These are phyloP conservation scores for Herpailurus yagouaroundi DNA, from an alignment of 2,113 vertebrate species.

Conservation along the genomic window DNA sequence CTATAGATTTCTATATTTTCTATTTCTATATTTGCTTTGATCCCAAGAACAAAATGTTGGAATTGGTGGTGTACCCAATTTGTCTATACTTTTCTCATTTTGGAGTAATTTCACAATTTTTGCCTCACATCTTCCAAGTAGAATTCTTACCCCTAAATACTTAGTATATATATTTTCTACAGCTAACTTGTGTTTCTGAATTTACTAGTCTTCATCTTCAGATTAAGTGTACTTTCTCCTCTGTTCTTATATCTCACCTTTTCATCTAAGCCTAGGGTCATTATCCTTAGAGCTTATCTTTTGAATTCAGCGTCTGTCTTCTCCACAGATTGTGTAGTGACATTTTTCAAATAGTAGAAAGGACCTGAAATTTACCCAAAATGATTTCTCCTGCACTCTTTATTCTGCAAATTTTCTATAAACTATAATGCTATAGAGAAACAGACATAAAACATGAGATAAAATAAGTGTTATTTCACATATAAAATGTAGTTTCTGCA, in stretches of 20 bases:
- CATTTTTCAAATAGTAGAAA: not conserved
- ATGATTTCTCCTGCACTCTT: not conserved
- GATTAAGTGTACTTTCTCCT: not conserved
- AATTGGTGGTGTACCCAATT: not conserved
- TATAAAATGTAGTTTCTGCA: not conserved
- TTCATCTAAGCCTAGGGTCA: not conserved
- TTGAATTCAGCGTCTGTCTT: not conserved
- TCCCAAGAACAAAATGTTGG: not conserved
- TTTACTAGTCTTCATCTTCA: not conserved
- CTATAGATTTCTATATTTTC: not conserved
- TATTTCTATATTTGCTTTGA: not conserved
- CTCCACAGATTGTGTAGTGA: not conserved
- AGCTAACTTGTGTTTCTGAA: not conserved
- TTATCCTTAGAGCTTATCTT: not conserved
- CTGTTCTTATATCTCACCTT: not conserved
- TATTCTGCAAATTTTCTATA: not conserved
- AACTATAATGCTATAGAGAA: not conserved
- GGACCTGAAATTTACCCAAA: not conserved
- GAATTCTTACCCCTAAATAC: not conserved
- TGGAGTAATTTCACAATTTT: slow-evolving; percentile 13
- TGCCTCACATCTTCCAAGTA: not conserved
- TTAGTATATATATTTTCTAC: not conserved
- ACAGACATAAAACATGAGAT: not conserved
- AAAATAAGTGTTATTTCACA: not conserved
- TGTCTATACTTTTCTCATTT: not conserved